Percentiles rank a stretch among this genome's conserved stretches.
Conservation (phyloP, 2,113 vertebrate species). For the Bucco capensis region DNA sequence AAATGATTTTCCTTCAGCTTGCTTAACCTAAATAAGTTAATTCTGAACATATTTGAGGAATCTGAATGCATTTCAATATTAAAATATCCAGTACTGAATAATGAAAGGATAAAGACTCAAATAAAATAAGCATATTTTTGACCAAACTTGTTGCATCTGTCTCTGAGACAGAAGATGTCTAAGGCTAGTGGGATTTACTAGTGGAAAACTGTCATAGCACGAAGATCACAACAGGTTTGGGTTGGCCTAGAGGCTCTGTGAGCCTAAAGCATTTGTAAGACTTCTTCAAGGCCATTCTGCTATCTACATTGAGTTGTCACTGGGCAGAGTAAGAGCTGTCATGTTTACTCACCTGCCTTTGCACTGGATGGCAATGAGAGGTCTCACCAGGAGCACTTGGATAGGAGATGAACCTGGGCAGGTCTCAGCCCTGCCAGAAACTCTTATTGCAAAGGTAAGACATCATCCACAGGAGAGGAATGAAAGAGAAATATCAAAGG, state of each 20-base stretch:
- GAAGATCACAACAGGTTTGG: not conserved
- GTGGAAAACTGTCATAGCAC: not conserved
- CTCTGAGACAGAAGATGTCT: not conserved
- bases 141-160: not conserved
- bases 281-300: not conserved
- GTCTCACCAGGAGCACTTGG: accelerated
- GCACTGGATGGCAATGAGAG: not conserved
- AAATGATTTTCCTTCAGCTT: not conserved
- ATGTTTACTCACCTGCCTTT: accelerated
- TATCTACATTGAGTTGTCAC: not conserved
- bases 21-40: not conserved
- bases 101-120: not conserved
- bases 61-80: not conserved
- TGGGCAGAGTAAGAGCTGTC: not conserved
- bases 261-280: not conserved
- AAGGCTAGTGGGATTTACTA: not conserved
- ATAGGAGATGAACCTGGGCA: not conserved
- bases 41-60: not conserved
- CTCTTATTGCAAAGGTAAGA: not conserved
- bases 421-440: not conserved
- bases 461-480: not conserved
- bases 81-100: not conserved
- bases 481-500: not conserved
- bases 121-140: not conserved
- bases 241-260: not conserved